Conservation (phyloP, 1,140 invertebrate species). For the Bombus pyrosoma region DNA sequence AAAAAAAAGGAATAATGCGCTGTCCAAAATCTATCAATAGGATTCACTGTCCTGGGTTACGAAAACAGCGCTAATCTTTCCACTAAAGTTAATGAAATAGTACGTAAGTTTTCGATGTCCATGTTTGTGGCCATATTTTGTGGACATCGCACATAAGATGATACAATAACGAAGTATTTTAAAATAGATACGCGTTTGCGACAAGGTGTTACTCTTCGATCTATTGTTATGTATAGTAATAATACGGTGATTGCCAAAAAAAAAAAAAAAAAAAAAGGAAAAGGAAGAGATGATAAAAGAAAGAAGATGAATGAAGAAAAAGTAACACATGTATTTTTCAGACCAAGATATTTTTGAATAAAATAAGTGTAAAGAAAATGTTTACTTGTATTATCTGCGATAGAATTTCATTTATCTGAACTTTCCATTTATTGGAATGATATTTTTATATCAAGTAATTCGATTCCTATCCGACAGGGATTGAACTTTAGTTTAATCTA, state of each 20-base stretch:
- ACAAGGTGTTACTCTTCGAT: slow-evolving; percentile 65
- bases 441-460: too few relatives aligned
- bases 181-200: slow-evolving; percentile 46
- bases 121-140: not conserved
- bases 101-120: not conserved
- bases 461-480: too few relatives aligned
- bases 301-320: slow-evolving; percentile 50
- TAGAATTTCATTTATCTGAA: not conserved
- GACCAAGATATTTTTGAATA: slow-evolving; percentile 81
- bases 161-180: slow-evolving; percentile 39
- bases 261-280: slow-evolving; percentile 56
- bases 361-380: slow-evolving; percentile 75
- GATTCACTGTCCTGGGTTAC: not conserved
- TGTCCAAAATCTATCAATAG: not conserved
- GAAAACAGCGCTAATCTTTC: slow-evolving; percentile 13
- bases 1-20: not conserved
- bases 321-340: slow-evolving; percentile 78
- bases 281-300: not conserved
- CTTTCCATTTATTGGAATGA: not conserved
- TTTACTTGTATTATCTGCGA: not conserved
- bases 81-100: slow-evolving; percentile 29
- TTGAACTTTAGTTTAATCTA: too few relatives aligned
- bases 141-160: slow-evolving; percentile 3
- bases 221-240: slow-evolving; percentile 73
- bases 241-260: slow-evolving; percentile 75